phyloP scores from a whole-genome alignment of 2,888 invertebrate genomes.

The Heteromurus nitidus region DNA sequence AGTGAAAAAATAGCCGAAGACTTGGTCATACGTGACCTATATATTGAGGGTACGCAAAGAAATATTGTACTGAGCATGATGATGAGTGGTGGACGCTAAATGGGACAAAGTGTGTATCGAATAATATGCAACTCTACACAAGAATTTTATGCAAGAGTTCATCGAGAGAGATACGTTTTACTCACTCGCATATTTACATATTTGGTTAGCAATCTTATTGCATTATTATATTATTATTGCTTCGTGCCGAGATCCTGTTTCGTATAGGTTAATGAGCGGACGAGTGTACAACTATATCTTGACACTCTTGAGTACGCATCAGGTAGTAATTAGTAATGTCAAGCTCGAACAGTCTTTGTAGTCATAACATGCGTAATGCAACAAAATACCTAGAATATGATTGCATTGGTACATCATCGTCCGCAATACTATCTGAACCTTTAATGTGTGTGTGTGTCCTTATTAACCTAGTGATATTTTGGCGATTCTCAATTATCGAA shows the following conservation, averaged over 20 bases:
- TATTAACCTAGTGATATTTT: constrained; percentile 45
- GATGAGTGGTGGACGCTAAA: constrained; percentile 46
- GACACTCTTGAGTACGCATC: constrained; percentile 7
- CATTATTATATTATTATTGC: constrained; percentile 7
- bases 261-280: constrained; percentile 18
- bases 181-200: constrained; percentile 9
- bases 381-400: neutral
- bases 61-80: neutral
- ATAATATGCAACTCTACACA: neutral
- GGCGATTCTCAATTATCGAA: neutral
- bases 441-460: no score
- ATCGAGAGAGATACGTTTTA: neutral
- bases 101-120: constrained; percentile 43
- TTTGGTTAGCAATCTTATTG: constrained; percentile 18
- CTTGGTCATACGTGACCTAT: constrained; percentile 24
- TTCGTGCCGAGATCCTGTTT: constrained; percentile 18
- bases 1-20: neutral
- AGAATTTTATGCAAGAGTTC: neutral
- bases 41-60: neutral
- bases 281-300: neutral
- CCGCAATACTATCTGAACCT: neutral
- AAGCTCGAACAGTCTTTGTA: constrained; percentile 43
- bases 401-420: constrained; percentile 1
- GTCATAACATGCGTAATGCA: no score
- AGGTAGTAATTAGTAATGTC: constrained; percentile 65